Percentiles rank a stretch among this genome's conserved stretches.
Evolutionary conservation across 2,797 vertebrate genomes (phyloP).

Genomic region (Acanthurus leucopareius): DNA sequence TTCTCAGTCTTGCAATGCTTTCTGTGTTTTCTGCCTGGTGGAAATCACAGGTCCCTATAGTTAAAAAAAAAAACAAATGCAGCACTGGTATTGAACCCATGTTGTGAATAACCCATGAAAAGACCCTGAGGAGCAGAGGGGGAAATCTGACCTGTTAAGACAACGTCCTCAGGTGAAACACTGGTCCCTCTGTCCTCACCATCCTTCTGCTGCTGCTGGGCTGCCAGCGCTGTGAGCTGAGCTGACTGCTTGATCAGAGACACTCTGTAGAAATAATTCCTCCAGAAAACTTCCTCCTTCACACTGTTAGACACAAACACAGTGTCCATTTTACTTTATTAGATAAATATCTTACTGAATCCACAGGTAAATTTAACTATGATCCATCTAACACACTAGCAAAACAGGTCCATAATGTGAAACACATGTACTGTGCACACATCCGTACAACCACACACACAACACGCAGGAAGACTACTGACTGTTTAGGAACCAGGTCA

Average conservation of each 20-base stretch:
- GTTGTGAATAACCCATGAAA: too few relatives aligned
- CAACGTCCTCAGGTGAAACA: slow-evolving; percentile 77
- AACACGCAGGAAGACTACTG: slow-evolving; percentile 65
- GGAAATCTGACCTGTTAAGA: slow-evolving; percentile 85
- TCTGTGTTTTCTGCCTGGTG: too few relatives aligned
- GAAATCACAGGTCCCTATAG: too few relatives aligned
- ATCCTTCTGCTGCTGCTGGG: slow-evolving; percentile 89
- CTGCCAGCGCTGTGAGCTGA: slow-evolving; percentile 93
- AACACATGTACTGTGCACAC: neutral
- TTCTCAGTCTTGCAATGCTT: too few relatives aligned
- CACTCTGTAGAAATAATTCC: slow-evolving; percentile 96
- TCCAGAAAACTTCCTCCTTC: slow-evolving; percentile 96
- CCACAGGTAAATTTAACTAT: neutral
- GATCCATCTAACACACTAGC: neutral
- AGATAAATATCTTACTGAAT: neutral
- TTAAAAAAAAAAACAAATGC: too few relatives aligned
- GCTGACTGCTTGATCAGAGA: slow-evolving; percentile 96
- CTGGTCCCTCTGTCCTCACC: slow-evolving; percentile 62
- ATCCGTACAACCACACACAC: slow-evolving; percentile 8
- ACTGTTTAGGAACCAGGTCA: slow-evolving; percentile 97
- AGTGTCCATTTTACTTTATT: fast-evolving
- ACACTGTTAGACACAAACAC: slow-evolving; percentile 81
- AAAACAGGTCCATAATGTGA: neutral
- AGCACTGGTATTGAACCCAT: too few relatives aligned
- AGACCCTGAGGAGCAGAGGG: too few relatives aligned